A percentile compares a stretch with the other conserved stretches of the same genome.
These are phyloP conservation scores for Catharus minimus DNA, from an alignment of 2,113 vertebrate genomes.

Conservation along the genomic window DNA sequence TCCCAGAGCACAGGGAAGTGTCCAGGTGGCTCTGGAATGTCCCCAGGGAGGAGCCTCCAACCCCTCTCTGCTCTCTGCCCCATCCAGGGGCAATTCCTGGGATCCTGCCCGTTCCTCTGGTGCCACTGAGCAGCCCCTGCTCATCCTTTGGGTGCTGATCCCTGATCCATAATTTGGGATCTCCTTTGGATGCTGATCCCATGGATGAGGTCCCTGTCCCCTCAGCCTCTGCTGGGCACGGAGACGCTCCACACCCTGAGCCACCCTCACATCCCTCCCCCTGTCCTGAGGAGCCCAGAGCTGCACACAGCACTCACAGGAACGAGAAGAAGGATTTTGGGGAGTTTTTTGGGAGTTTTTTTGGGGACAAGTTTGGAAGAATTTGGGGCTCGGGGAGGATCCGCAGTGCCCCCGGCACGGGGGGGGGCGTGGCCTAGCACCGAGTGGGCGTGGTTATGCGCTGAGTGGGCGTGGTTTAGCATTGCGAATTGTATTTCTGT, in stretches of 20 bases:
- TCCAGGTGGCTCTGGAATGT: background rate
- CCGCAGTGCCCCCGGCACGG: background rate
- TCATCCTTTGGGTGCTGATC: background rate
- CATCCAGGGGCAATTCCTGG: background rate
- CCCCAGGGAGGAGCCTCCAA: background rate
- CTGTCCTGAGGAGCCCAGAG: background rate
- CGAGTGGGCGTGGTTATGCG: fast-evolving
- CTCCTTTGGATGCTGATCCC: background rate
- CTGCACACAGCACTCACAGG: background rate
- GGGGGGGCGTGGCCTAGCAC: no score
- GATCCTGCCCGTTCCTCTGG: background rate
- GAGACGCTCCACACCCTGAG: no score
- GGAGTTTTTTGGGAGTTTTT: background rate
- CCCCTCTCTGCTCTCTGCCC: background rate
- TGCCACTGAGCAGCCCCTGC: background rate
- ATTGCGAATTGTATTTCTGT: no score
- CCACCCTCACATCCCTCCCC: background rate
- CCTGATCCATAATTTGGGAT: background rate
- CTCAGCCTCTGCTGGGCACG: background rate
- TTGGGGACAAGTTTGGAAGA: fast-evolving
- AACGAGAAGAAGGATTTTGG: background rate
- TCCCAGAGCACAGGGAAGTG: no score
- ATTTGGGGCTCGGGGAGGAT: fast-evolving
- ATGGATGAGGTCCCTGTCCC: background rate
- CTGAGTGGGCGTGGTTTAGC: no score